These are phyloP conservation scores for Esperia sulphurella DNA, from an alignment of 2,888 invertebrate species.

Conservation along the genomic window DNA sequence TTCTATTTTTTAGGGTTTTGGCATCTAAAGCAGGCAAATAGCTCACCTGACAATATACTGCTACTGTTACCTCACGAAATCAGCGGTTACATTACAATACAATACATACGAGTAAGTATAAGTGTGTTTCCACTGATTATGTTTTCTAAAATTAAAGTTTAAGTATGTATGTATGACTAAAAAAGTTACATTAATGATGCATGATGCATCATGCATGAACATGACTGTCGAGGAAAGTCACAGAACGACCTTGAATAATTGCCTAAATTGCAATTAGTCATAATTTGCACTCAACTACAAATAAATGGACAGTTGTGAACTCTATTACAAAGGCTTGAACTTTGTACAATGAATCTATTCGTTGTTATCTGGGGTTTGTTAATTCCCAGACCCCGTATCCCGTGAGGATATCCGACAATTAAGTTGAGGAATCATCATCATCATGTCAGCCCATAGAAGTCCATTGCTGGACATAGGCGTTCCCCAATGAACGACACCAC, in stretches of 20 bases:
- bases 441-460: too few species aligned
- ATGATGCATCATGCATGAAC: not conserved
- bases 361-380: not conserved
- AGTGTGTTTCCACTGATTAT: too few species aligned
- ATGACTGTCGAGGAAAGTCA: not conserved
- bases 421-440: not conserved
- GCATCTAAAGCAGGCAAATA: too few species aligned
- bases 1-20: too few species aligned
- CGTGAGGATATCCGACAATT: not conserved
- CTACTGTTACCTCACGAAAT: too few species aligned
- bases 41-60: too few species aligned
- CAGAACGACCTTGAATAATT: constrained; percentile 1
- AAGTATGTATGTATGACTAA: too few species aligned
- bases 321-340: not conserved
- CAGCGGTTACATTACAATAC: not conserved
- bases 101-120: too few species aligned
- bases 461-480: too few species aligned
- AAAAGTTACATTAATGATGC: too few species aligned
- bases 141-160: too few species aligned
- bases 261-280: constrained; percentile 6
- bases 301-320: not conserved
- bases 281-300: not conserved
- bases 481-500: too few species aligned
- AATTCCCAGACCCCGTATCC: not conserved
- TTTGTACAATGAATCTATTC: not conserved